A percentile compares a stretch with the other conserved stretches of the same genome.
These are phyloP conservation scores for Andrena camellia DNA, from an alignment of 2,888 invertebrate species.

Conservation along the genomic window DNA sequence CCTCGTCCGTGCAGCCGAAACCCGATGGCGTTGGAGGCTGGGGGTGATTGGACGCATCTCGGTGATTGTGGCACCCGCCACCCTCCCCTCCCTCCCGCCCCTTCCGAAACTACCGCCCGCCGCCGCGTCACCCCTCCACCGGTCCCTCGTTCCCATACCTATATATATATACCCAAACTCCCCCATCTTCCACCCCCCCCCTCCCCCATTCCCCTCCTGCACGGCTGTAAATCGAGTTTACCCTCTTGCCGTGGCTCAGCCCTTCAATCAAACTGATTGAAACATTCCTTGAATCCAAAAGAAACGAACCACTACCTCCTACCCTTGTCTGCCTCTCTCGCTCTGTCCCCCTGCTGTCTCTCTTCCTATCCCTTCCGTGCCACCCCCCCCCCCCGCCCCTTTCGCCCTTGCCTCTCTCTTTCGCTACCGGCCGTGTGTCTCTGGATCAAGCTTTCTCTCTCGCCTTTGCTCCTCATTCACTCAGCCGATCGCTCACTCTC, in stretches of 20 bases:
- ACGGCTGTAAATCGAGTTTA: conserved; percentile 85
- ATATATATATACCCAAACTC: conserved; percentile 41
- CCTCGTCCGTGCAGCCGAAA: conserved; percentile 75
- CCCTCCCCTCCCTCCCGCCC: conserved; percentile 54
- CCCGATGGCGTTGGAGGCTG: conserved; percentile 76
- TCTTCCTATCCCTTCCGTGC: conserved; percentile 38
- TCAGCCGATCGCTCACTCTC: conserved; percentile 48
- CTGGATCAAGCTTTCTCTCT: conserved; percentile 49
- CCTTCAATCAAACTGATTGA: conserved; percentile 86
- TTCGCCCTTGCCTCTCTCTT: conserved; percentile 50
- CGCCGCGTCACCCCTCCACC: conserved; percentile 17
- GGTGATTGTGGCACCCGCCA: conserved; percentile 84
- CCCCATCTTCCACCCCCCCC: conserved; percentile 46
- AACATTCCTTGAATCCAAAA: conserved; percentile 86
- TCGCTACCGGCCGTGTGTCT: conserved; percentile 44
- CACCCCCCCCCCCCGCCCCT: conserved; percentile 14
- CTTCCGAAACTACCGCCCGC: conserved; percentile 52
- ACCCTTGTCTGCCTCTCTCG: conserved; percentile 50
- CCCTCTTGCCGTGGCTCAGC: conserved; percentile 85
- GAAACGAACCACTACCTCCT: conserved; percentile 82
- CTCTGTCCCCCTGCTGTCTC: conserved; percentile 38
- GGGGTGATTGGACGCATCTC: conserved; percentile 85
- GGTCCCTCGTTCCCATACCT: conserved; percentile 48
- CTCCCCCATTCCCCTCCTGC: conserved; percentile 71
- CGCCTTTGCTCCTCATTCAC: conserved; percentile 43